Percentiles rank a stretch among this genome's conserved stretches.
These are phyloP conservation scores for Tachysurus fulvidraco DNA, from an alignment of 2,113 vertebrate genomes.

Conservation along the genomic window DNA sequence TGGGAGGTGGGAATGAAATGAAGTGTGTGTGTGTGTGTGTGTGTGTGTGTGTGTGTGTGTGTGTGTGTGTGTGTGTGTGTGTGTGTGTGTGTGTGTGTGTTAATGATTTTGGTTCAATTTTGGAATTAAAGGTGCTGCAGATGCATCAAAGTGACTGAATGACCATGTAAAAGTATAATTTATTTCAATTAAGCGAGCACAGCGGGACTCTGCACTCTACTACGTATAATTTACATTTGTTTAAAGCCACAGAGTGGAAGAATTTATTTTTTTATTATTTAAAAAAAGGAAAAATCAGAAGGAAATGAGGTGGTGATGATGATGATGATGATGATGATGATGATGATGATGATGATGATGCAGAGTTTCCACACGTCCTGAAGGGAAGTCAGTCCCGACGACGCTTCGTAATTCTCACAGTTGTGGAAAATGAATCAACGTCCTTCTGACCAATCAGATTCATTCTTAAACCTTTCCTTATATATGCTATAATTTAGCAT, in stretches of 20 bases:
- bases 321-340: too few species aligned
- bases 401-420: too few species aligned
- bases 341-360: too few species aligned
- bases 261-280: neutral
- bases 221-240: neutral
- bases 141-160: slow-evolving; percentile 30
- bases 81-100: neutral
- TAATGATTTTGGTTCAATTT: slow-evolving; percentile 23
- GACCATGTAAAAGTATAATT: slow-evolving; percentile 30
- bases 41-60: slow-evolving; percentile 16
- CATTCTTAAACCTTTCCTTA: too few species aligned
- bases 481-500: too few species aligned
- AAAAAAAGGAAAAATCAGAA: neutral
- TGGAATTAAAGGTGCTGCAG: slow-evolving; percentile 25
- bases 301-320: neutral
- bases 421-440: too few species aligned
- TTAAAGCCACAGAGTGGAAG: neutral
- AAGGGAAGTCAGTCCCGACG: too few species aligned
- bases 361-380: too few species aligned
- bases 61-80: neutral
- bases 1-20: neutral
- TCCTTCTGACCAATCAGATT: too few species aligned
- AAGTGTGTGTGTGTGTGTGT: slow-evolving; percentile 9
- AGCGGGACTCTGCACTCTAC: neutral
- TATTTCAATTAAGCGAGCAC: slow-evolving; percentile 10